Evolutionary conservation across 2,113 vertebrate species (phyloP), one percentile per base, ranked within the genome.

Genomic region (Amblyopsis rosae): DNA sequence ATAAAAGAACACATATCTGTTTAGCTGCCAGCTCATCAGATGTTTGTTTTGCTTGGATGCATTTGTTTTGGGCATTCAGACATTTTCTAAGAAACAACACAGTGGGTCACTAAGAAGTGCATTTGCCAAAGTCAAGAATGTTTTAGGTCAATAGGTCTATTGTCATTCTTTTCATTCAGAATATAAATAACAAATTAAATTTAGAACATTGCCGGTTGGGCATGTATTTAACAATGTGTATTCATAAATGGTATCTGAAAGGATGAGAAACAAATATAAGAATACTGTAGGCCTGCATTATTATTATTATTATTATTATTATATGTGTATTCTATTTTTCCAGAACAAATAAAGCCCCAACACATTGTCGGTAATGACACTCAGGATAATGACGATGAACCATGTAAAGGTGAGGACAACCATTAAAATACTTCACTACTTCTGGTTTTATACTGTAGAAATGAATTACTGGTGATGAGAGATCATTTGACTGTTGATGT

Each of bases 301-400:
- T 26, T 26, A 26, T 26, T 26, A 26, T 26, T 26, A 26, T 26
- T 26, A 26, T 26, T 26, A 26, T 26, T 26, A 26, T 26, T 26
- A 26, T 26, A 26, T 26, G 26, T 26, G 26, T 26, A 26, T 72
- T 12, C 73, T 62, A 53, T 62, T 46, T n/a, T 77, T 63, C 78
- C 93, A 99, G 98, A 96, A 89, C 96, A 97, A 73, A 93, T 99
- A 67, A 96, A 95, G 67, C 92, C 95, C 3, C 93, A 95, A 71
- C 95, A 98, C 75, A 94, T 99, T 26, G 92, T 98, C 4, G 94
- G 95, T 77, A 94, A 94, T 0, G 96, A 98, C 77, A 94, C 91
- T 64, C 89, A 93, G 6, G 95, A 98, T 63, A 96, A 94, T 49
- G 97, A 99, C 4, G 95, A 99, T 12, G 95, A 96, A 67, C 91